phyloP scores from a whole-genome alignment of 1,140 invertebrate genomes.

The Solenopsis invicta region DNA sequence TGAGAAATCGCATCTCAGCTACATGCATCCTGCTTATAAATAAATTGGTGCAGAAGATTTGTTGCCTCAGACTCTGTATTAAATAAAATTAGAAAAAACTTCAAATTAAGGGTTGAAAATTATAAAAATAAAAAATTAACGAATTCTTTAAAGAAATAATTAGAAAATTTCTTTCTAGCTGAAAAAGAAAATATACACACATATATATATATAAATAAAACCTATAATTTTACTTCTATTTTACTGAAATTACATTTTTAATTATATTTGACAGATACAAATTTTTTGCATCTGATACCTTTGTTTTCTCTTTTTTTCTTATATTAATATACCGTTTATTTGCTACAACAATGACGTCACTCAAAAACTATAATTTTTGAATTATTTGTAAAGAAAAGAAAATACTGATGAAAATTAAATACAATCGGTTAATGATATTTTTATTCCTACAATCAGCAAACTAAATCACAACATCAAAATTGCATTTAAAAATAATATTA shows the following conservation, averaged over 20 bases:
- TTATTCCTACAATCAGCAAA: too few species aligned
- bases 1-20: neutral
- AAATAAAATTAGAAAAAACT: neutral
- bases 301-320: neutral
- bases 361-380: too few species aligned
- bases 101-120: too few species aligned
- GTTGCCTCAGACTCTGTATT: neutral
- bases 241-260: neutral
- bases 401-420: too few species aligned
- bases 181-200: neutral
- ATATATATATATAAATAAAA: too few species aligned
- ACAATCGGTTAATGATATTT: too few species aligned
- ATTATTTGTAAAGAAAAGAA: too few species aligned
- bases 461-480: too few species aligned
- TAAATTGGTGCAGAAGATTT: neutral
- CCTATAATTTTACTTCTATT: neutral
- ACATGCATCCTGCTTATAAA: neutral
- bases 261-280: neutral
- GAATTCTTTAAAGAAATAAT: neutral
- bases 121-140: too few species aligned
- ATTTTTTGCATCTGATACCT: neutral
- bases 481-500: too few species aligned
- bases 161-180: neutral
- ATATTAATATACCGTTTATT: neutral
- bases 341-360: too few species aligned